Evolutionary conservation across 2,888 invertebrate genomes (phyloP).

Genomic region (Polyommatus iphigenia): DNA sequence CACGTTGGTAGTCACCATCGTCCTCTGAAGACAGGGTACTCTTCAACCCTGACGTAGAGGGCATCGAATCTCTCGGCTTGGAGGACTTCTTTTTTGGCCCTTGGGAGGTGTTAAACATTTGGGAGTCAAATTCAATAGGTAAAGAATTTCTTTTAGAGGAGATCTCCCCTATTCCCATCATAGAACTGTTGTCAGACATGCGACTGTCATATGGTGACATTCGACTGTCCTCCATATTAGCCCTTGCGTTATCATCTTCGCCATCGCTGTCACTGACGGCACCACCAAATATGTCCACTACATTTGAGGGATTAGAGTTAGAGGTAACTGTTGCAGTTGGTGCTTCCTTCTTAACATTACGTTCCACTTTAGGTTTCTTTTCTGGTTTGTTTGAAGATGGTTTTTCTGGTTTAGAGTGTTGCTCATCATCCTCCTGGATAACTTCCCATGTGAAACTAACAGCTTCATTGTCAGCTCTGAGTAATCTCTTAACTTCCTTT

Average conservation of each 20-base stretch:
- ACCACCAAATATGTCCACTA: slow-evolving; percentile 93
- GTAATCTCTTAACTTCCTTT: slow-evolving; percentile 96
- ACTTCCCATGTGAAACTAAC: slow-evolving; percentile 93
- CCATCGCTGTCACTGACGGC: slow-evolving; percentile 93
- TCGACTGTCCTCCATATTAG: slow-evolving; percentile 90
- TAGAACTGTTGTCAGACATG: slow-evolving; percentile 81
- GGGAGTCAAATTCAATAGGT: slow-evolving; percentile 63
- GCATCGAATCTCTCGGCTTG: slow-evolving; percentile 17
- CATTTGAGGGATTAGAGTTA: slow-evolving; percentile 55
- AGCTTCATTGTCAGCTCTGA: slow-evolving; percentile 96
- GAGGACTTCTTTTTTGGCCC: neutral
- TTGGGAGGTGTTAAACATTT: slow-evolving; percentile 52
- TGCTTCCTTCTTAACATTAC: slow-evolving; percentile 50
- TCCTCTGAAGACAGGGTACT: slow-evolving; percentile 31
- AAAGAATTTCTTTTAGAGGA: slow-evolving; percentile 40
- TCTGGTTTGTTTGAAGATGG: slow-evolving; percentile 51
- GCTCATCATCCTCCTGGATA: slow-evolving; percentile 89
- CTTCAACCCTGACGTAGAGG: slow-evolving; percentile 23
- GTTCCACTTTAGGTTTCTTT: slow-evolving; percentile 46
- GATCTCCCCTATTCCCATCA: slow-evolving; percentile 54
- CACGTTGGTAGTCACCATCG: slow-evolving; percentile 40
- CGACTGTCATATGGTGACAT: slow-evolving; percentile 84
- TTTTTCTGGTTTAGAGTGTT: slow-evolving; percentile 52
- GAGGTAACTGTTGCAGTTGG: slow-evolving; percentile 41
- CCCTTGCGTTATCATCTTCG: slow-evolving; percentile 89